Percentiles rank a stretch among this genome's conserved stretches.
These are phyloP conservation scores for Rotaria socialis DNA, from an alignment of 2,888 invertebrate species.

Conservation along the genomic window DNA sequence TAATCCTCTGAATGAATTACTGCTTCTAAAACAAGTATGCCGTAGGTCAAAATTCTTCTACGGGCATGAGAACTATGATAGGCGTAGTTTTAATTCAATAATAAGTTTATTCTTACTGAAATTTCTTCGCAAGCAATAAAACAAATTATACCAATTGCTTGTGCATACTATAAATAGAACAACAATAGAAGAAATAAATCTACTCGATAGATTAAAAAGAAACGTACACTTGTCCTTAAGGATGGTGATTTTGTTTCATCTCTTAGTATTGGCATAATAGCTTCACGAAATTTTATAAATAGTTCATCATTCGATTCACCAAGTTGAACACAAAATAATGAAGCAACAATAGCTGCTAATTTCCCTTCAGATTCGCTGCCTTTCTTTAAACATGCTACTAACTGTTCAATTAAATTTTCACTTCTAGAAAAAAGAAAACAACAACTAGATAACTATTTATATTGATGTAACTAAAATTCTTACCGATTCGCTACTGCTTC, in stretches of 20 bases:
- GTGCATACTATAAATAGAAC: neutral
- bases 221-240: neutral
- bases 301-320: constrained; percentile 7
- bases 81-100: no score
- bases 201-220: neutral
- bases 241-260: neutral
- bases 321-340: neutral
- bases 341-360: neutral
- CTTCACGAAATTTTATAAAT: constrained; percentile 8
- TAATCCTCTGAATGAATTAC: no score
- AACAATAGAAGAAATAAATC: neutral
- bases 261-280: neutral
- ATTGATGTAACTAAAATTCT: neutral
- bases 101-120: neutral
- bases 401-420: neutral
- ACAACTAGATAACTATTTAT: neutral
- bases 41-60: no score
- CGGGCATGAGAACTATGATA: no score
- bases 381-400: neutral
- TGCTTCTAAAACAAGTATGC: no score
- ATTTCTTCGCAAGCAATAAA: constrained; percentile 19
- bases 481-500: neutral
- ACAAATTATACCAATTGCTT: neutral
- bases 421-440: neutral
- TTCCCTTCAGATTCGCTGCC: neutral